Conservation (phyloP, 2,888 invertebrate species). For the Drosophila cognata region DNA sequence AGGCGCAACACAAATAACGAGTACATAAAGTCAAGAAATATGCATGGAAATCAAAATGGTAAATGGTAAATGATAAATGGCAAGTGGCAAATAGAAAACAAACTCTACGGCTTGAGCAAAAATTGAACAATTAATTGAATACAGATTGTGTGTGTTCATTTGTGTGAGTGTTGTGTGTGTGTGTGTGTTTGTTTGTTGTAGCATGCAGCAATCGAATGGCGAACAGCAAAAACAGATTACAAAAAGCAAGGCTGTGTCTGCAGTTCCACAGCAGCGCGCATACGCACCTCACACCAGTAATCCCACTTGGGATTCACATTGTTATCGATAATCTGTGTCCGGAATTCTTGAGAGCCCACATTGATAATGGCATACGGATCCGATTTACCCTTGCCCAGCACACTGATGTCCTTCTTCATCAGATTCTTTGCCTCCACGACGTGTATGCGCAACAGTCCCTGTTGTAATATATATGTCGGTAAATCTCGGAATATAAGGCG, state of each 20-base stretch:
- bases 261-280: constrained; percentile 27
- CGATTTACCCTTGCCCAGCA: constrained; percentile 97
- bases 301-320: constrained; percentile 98
- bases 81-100: constrained; percentile 44
- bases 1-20: constrained; percentile 64
- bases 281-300: constrained; percentile 97
- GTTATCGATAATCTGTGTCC: constrained; percentile 97
- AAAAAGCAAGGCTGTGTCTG: constrained; percentile 34
- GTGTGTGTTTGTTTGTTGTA: constrained; percentile 37
- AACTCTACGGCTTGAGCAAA: constrained; percentile 49
- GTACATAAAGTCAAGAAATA: constrained; percentile 63
- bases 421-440: constrained; percentile 97
- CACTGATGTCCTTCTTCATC: constrained; percentile 97
- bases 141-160: constrained; percentile 11
- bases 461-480: constrained; percentile 50
- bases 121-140: constrained; percentile 39
- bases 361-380: constrained; percentile 97
- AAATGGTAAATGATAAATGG: constrained; percentile 38
- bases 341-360: constrained; percentile 97
- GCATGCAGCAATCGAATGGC: constrained; percentile 69
- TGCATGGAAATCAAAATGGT: constrained; percentile 60
- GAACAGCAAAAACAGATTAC: constrained; percentile 59
- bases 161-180: constrained; percentile 14
- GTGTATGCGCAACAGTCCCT: constrained; percentile 97
- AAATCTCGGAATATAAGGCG: not conserved